A percentile compares a stretch with the other conserved stretches of the same genome.
These are phyloP conservation scores for Brachyopa scutellaris DNA, from an alignment of 2,888 invertebrate genomes.

Conservation along the genomic window DNA sequence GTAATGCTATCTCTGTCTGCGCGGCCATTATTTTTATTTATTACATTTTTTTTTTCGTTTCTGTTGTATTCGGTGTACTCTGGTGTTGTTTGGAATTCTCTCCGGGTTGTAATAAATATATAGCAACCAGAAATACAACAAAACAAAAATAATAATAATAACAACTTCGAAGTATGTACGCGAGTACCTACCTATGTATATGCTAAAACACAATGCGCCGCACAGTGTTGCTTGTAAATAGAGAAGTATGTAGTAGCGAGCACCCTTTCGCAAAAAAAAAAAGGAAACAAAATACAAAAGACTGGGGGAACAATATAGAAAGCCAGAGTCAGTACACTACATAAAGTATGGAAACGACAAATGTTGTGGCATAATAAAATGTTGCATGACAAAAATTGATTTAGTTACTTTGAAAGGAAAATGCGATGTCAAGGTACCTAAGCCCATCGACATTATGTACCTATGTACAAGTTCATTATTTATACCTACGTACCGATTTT, in stretches of 20 bases:
- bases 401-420: conserved; percentile 34
- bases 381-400: conserved; percentile 68
- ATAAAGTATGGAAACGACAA: conserved; percentile 45
- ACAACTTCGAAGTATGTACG: conserved; percentile 29
- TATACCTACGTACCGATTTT: no score
- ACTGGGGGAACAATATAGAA: not conserved
- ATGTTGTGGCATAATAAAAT: conserved; percentile 55
- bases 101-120: conserved; percentile 37
- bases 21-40: conserved; percentile 73
- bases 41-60: conserved; percentile 49
- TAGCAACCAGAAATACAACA: conserved; percentile 29
- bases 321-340: conserved; percentile 17
- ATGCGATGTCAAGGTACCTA: no score
- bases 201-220: conserved; percentile 30
- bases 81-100: conserved; percentile 35
- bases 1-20: conserved; percentile 74
- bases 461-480: no score
- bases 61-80: conserved; percentile 22
- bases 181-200: no score
- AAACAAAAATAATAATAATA: conserved; percentile 29
- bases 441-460: no score
- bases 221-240: conserved; percentile 43
- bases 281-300: conserved; percentile 3
- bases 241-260: conserved; percentile 16
- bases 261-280: conserved; percentile 46